phyloP scores from a whole-genome alignment of 1,140 invertebrate genomes.

The Megalopta genalis region DNA sequence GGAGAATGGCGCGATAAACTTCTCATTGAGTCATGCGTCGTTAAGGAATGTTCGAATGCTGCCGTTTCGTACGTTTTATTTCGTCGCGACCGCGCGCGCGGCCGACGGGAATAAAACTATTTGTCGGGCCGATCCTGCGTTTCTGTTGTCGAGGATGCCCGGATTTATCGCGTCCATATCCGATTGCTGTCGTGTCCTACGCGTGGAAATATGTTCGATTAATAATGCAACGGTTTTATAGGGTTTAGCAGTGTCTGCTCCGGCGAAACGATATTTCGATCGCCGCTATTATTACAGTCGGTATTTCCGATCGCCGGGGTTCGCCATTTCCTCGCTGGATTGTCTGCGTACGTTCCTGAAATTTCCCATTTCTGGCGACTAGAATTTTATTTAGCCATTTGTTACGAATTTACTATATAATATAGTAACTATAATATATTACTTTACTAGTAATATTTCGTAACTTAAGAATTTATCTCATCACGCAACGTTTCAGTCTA shows the following conservation, averaged over 20 bases:
- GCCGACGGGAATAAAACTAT: conserved; percentile 53
- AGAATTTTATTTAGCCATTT: no score
- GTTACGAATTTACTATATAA: no score
- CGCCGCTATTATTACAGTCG: neutral
- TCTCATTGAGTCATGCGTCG: conserved; percentile 58
- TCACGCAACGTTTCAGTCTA: no score
- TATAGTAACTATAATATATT: no score
- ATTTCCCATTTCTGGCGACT: no score
- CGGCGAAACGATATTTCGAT: neutral
- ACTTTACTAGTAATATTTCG: no score
- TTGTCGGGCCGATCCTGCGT: conserved; percentile 15
- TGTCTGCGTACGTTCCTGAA: no score
- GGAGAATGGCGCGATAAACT: conserved; percentile 68
- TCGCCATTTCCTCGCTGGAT: neutral
- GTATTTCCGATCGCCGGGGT: no score
- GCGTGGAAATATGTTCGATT: neutral
- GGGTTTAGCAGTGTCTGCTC: neutral
- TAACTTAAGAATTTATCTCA: no score
- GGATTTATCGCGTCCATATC: conserved; percentile 9
- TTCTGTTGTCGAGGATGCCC: neutral
- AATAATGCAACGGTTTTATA: neutral
- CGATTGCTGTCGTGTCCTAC: neutral
- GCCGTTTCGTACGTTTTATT: conserved; percentile 65
- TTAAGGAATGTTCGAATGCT: conserved; percentile 61
- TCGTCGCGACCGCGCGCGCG: conserved; percentile 1